A percentile compares a stretch with the other conserved stretches of the same genome.
These are phyloP conservation scores for Pseudolaguvia tuberculata DNA, from an alignment of 2,113 vertebrate genomes.

Conservation along the genomic window DNA sequence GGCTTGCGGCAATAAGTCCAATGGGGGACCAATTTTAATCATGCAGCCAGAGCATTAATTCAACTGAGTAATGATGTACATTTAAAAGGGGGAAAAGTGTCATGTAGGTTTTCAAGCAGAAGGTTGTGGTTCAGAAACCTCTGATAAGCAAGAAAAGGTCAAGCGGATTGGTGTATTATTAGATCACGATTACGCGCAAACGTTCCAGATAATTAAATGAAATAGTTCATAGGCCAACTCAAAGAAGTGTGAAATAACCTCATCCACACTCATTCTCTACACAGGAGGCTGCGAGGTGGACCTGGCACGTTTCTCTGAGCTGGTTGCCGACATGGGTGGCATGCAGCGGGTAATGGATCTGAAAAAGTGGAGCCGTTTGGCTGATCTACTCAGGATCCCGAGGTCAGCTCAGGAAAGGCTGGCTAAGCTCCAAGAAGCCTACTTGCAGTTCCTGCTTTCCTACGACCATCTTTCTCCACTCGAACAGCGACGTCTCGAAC, in stretches of 20 bases:
- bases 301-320: slow-evolving; percentile 95
- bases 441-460: slow-evolving; percentile 98
- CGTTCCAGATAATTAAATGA: not conserved
- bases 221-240: not conserved
- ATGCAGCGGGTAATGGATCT: slow-evolving; percentile 99
- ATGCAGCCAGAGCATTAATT: not conserved
- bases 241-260: not conserved
- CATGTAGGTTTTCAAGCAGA: not conserved
- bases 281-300: slow-evolving; percentile 96
- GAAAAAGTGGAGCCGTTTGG: slow-evolving; percentile 98
- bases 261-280: slow-evolving; percentile 20
- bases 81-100: not conserved
- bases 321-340: slow-evolving; percentile 98
- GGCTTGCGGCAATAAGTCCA: not conserved
- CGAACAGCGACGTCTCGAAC: slow-evolving; percentile 85
- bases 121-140: not conserved
- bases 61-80: not conserved
- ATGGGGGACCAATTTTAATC: slow-evolving; percentile 4
- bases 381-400: slow-evolving; percentile 93
- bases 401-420: slow-evolving; percentile 96
- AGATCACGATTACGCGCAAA: not conserved
- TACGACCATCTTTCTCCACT: slow-evolving; percentile 88
- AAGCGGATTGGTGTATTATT: too few relatives aligned
- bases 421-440: slow-evolving; percentile 98
- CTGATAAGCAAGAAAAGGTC: not conserved